Base-by-base conservation (phyloP, 2,888 invertebrate genomes). In the Idaea dimidiata region DNA sequence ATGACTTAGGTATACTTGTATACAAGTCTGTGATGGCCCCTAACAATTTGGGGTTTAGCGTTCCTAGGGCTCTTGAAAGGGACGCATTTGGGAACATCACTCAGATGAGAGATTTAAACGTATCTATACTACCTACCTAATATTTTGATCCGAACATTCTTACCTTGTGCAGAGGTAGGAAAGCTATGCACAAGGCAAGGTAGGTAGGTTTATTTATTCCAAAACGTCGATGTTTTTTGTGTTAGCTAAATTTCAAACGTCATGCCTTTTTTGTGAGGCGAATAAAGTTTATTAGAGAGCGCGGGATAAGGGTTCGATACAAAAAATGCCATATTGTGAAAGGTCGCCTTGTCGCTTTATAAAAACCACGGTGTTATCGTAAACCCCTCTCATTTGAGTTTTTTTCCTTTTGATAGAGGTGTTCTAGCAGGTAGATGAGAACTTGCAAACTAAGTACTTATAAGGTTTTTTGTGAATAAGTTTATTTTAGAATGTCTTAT, bases 261-360 rank as follows among this genome's bases (percentile, higher is more conserved):
- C 70, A 66, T 59, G 64, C 66, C 66, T 82, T 77, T 81, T 81
- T 79, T 73, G 71, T 71, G 68, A 79, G 73, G 83, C 88, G 85
- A 91, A 92, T 91, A 90, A 91, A 91, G 80, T 91, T 91, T 91
- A 91, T 91, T 84, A 82, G 77, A 88, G 88, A 89, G 83, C 86
- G 78, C 86, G 78, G 87, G 80, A 88, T 88, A 87, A 88, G 85
- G 85, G 87, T 87, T 84, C 83, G 74, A 80, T 77, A 84, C 81
- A 90, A 91, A 91, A 89, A 89, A 88, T 74, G 71, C 66, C 71
- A 78, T 79, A 86, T 83, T 87, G 82, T 85, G 81, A 88, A 87
- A 90, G 87, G 89, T 89, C 88, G 87, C 83, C 80, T 83, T 84
- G 88, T 88, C 90, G 87, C 86, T 87, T 79, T 80, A 89, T 80